Evolutionary conservation across 2,888 invertebrate genomes (phyloP).

Genomic region (Chrysotoxum bicinctum): DNA sequence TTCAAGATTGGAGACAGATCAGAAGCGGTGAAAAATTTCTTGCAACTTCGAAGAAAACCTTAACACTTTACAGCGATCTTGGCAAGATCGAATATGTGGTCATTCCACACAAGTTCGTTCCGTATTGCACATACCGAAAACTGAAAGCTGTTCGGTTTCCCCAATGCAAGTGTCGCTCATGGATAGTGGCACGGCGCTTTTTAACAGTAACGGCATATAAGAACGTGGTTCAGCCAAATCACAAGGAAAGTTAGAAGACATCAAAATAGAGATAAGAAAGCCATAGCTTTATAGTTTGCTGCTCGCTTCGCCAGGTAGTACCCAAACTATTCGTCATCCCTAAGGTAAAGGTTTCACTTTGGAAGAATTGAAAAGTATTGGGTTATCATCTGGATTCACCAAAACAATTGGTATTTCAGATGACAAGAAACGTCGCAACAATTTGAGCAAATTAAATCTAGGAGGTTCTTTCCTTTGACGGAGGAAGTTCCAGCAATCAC

Average conservation of each 20-base stretch:
- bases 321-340: conserved; percentile 96
- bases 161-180: too few species aligned
- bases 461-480: conserved; percentile 92
- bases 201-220: conserved; percentile 98
- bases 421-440: conserved; percentile 96
- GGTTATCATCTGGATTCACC: conserved; percentile 92
- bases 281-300: conserved; percentile 92
- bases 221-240: conserved; percentile 99
- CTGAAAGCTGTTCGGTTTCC: too few species aligned
- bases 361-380: conserved; percentile 96
- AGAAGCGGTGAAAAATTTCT: too few species aligned
- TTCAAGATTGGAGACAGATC: too few species aligned
- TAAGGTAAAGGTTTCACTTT: conserved; percentile 98
- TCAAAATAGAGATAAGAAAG: conserved; percentile 95
- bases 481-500: conserved; percentile 89
- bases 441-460: conserved; percentile 91
- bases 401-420: conserved; percentile 97
- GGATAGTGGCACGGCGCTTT: too few species aligned
- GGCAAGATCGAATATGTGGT: too few species aligned
- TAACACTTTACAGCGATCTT: too few species aligned
- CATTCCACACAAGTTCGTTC: too few species aligned
- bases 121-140: too few species aligned
- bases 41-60: too few species aligned
- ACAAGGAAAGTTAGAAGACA: conserved; percentile 95
- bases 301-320: conserved; percentile 94